Percentiles rank a stretch among this genome's conserved stretches.
Conservation (phyloP, 2,113 vertebrate genomes). For the Eptatretus burgeri region DNA sequence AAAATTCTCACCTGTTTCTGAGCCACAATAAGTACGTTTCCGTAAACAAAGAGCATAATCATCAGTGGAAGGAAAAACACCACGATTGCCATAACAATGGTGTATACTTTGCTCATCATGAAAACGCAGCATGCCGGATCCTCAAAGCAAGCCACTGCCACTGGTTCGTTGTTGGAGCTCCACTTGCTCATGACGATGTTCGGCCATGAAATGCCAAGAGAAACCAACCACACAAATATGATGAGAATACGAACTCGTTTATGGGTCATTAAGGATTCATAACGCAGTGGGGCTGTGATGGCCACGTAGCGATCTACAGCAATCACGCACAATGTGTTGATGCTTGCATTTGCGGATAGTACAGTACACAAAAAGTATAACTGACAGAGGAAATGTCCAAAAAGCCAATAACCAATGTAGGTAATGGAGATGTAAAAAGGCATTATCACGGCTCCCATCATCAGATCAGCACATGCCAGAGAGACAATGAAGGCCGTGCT, state of each 20-base stretch:
- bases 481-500: too few species aligned
- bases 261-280: constrained; percentile 67
- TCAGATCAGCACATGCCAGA: too few species aligned
- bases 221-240: constrained; percentile 73
- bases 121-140: constrained; percentile 86
- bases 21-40: constrained; percentile 9
- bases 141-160: constrained; percentile 29
- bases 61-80: constrained; percentile 50
- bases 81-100: constrained; percentile 43
- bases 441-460: too few species aligned
- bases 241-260: constrained; percentile 44
- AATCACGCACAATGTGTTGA: constrained; percentile 88
- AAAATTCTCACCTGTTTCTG: background rate
- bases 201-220: constrained; percentile 60
- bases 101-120: constrained; percentile 43
- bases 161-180: constrained; percentile 27
- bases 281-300: constrained; percentile 83
- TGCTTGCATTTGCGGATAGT: constrained; percentile 93
- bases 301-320: constrained; percentile 89
- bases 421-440: too few species aligned
- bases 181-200: constrained; percentile 96
- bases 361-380: too few species aligned
- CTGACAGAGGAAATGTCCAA: too few species aligned
- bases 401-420: too few species aligned
- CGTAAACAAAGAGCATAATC: constrained; percentile 57